phyloP scores from a whole-genome alignment of 2,797 vertebrate species.

The Oreochromis mossambicus region DNA sequence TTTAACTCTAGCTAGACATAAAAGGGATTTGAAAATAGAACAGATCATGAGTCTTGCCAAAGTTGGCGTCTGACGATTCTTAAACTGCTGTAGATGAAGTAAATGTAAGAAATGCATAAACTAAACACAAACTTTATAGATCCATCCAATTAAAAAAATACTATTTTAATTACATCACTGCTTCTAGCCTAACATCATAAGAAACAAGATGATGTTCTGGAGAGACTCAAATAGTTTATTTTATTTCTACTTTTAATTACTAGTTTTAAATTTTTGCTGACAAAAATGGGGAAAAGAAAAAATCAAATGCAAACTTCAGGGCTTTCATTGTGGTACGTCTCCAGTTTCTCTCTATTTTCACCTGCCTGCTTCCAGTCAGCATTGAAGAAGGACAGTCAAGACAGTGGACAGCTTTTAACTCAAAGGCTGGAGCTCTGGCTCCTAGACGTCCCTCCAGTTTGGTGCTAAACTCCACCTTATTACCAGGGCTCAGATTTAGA shows the following conservation, averaged over 20 bases:
- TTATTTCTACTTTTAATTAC: background rate
- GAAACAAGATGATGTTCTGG: background rate
- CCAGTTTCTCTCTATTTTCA: slow-evolving; percentile 95
- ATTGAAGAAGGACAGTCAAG: slow-evolving; percentile 85
- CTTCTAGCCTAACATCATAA: background rate
- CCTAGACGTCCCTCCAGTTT: slow-evolving; percentile 93
- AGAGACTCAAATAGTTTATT: background rate
- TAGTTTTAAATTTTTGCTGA: slow-evolving; percentile 75
- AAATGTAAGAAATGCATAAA: background rate
- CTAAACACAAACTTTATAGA: background rate
- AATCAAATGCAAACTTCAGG: slow-evolving; percentile 93
- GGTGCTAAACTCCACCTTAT: slow-evolving; percentile 91
- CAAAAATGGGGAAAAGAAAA: slow-evolving; percentile 95
- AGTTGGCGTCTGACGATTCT: background rate
- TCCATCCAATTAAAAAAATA: slow-evolving; percentile 19
- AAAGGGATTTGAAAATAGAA: background rate
- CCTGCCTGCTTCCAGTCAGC: slow-evolving; percentile 79
- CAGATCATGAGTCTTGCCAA: background rate
- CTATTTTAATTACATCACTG: background rate
- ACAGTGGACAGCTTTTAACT: slow-evolving; percentile 93
- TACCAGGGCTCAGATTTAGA: slow-evolving; percentile 85
- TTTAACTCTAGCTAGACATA: background rate
- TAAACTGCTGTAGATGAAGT: background rate
- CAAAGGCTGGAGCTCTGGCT: slow-evolving; percentile 86
- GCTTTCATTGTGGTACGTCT: slow-evolving; percentile 82